Conservation (phyloP, 2,797 vertebrate genomes). For the Bradypus variegatus region DNA sequence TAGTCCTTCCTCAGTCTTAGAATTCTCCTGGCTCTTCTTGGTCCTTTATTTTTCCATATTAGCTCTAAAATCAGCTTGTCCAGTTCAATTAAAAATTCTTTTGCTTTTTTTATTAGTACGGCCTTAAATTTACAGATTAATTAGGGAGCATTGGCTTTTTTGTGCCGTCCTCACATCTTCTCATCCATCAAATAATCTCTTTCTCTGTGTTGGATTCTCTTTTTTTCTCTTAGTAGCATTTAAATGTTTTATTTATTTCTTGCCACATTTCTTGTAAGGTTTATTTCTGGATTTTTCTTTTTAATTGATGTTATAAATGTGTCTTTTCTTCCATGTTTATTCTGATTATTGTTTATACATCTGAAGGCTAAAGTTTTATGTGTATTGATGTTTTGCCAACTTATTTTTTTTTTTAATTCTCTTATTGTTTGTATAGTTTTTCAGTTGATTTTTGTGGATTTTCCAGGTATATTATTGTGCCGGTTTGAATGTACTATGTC, state of each 20-base stretch:
- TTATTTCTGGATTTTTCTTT: slow-evolving; percentile 1
- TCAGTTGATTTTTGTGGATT: neutral
- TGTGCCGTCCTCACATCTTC: neutral
- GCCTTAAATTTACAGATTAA: neutral
- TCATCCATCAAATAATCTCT: neutral
- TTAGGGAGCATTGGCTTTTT: neutral
- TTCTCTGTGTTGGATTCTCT: neutral
- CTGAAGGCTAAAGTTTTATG: neutral
- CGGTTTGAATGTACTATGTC: too few species aligned
- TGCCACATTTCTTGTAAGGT: neutral
- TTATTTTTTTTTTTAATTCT: neutral
- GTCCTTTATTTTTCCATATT: neutral
- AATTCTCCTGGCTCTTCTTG: neutral
- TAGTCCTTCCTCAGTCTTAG: neutral
- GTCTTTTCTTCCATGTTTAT: neutral
- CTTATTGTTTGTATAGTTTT: neutral
- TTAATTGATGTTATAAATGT: neutral
- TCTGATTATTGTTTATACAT: neutral
- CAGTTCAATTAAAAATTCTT: neutral
- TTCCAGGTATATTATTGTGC: neutral
- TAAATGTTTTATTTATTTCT: neutral
- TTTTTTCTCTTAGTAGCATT: neutral
- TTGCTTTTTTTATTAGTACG: neutral
- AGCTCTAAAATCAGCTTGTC: neutral
- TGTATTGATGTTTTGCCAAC: neutral